Evolutionary conservation across 1,140 invertebrate species (phyloP).

Genomic region (Sminthurides bifidus): DNA sequence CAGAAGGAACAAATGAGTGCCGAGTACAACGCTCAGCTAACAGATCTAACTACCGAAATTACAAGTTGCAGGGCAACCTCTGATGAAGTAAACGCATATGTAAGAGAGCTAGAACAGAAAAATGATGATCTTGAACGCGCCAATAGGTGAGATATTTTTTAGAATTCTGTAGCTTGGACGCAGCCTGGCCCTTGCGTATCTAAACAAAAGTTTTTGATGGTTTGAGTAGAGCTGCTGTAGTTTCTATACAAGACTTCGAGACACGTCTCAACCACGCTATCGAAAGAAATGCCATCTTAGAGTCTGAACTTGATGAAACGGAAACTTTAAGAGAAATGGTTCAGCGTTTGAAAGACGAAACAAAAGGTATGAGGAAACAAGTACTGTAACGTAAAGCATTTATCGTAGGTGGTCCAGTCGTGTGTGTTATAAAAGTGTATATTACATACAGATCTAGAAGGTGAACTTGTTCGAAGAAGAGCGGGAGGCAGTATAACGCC

Average conservation of each 20-base stretch:
- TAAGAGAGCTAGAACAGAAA: slow-evolving; percentile 88
- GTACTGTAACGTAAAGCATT: not conserved
- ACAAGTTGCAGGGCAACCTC: slow-evolving; percentile 43
- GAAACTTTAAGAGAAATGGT: slow-evolving; percentile 78
- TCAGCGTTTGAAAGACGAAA: slow-evolving; percentile 92
- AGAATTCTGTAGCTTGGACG: not conserved
- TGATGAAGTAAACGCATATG: slow-evolving; percentile 70
- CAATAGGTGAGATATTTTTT: slow-evolving; percentile 52
- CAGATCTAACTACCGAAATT: slow-evolving; percentile 63
- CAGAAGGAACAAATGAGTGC: slow-evolving; percentile 64
- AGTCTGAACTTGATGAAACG: slow-evolving; percentile 94
- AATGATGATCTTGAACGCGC: slow-evolving; percentile 95
- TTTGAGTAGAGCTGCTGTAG: slow-evolving; percentile 65
- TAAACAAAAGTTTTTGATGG: no score
- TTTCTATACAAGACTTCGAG: slow-evolving; percentile 88
- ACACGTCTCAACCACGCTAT: slow-evolving; percentile 82
- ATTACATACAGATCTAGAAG: not conserved
- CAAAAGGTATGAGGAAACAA: slow-evolving; percentile 55
- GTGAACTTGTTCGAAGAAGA: slow-evolving; percentile 6
- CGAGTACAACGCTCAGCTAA: slow-evolving; percentile 60
- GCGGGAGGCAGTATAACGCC: no score
- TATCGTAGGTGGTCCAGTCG: not conserved
- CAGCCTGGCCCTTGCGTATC: no score
- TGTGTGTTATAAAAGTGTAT: not conserved
- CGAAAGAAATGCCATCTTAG: slow-evolving; percentile 90